Base-by-base conservation (phyloP, 2,113 vertebrate genomes). In the Epinephelus lanceolatus region DNA sequence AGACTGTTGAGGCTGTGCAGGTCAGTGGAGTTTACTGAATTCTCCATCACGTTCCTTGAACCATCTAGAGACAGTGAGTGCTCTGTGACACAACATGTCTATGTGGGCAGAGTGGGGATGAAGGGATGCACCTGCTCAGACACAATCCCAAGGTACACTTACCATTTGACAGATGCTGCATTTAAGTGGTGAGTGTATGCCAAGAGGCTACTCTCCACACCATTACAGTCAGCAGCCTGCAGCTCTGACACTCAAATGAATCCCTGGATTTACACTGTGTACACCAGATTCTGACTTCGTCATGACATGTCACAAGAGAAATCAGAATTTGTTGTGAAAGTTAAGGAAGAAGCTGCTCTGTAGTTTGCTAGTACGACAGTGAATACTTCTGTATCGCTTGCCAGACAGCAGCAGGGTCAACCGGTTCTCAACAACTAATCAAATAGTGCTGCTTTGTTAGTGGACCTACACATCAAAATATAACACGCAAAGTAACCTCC, bases 81-180 rank as follows among this genome's bases (percentile, higher is more conserved):
- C 63, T 61, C 27, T n/a, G 23, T 65, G 52, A 27, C 53, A 67
- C 59, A 25, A 45, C 57, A 79, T n/a, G 17, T 37, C 45, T 11
- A 19, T n/a, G 42, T 15, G 33, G 40, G 27, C 2, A 21, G 30
- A 61, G 57, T 56, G 49, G 18, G 25, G 47, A 49, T 25, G 56
- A 56, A 76, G 19, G 21, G 74, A 19, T 72, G 80, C 68, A 72
- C 60, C 68, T 83, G 68, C 14, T 83, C 49, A 47, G 15, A 70
- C 49, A 75, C 65, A 57, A 61, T n/a, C 23, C 56, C 76, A 84
- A 61, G 30, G 70, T 62, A 78, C 69, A 78, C 82, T 68, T 45
- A 52, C 33, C 30, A 37, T 84, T 51, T 73, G 76, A 60, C 30
- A n/a, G 69, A 72, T 71, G 42, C 42, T 33, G 4, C 4, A 10